Evolutionary conservation across 2,888 invertebrate genomes (phyloP), one percentile per base, ranked within the genome.

Genomic region (Thecocarcelia acutangulata): DNA sequence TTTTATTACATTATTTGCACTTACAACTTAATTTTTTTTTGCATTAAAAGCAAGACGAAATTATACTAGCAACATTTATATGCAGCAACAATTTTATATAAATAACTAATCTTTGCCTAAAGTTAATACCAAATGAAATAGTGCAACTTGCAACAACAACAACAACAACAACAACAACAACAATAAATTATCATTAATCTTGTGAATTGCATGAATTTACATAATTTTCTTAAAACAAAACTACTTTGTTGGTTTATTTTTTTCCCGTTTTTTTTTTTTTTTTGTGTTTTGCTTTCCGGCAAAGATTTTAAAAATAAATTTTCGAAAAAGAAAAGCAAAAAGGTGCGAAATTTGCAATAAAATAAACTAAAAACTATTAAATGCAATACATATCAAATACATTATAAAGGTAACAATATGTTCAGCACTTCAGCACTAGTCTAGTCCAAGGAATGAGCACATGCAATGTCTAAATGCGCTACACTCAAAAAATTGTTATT

Each of bases 111-210:
- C 56, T 68, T 61, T 68, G 56, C 33, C 72, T 64, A 56, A 74
- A 74, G 61, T 54, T 42, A 81, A 66, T 72, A 61, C 66, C 61
- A 63, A 61, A 63, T 73, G 50, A 77, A 81, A 63, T 42, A 75
- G 69, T 80, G 69, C 70, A 78, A 33, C 52, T 54, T 58, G n/a
- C 46, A 58, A 40, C 17, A 56, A n/a, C 50, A 50, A 42, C 9
- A 33, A 72, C 46, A 48, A 28, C 28, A 28, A 28, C 28, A 28
- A 6, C 28, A 63, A 69, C 69, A 59, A 63, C 72, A 81, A 76
- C 56, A 77, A 81, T 81, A 81, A 73, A 81, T 81, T 81, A 81
- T 81, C 80, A 76, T 76, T 81, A 76, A 81, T 81, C 80, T 81
- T 76, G 68, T 68, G 76, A 72, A 80, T 72, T 80, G 80, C 80